phyloP scores from a whole-genome alignment of 2,888 invertebrate species.

The Polyploca ridens region DNA sequence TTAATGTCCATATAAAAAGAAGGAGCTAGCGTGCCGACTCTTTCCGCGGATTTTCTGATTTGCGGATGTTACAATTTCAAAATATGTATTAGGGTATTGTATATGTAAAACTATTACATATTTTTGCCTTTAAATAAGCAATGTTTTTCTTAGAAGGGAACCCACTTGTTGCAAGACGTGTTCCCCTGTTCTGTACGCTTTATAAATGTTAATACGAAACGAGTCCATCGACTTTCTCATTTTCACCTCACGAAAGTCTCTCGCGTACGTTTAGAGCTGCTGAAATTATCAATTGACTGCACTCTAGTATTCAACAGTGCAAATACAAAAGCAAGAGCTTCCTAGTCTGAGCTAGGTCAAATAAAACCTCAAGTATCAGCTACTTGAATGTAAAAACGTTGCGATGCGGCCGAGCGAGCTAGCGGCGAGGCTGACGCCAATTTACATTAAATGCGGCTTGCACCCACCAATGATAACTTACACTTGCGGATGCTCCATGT shows the following conservation, averaged over 20 bases:
- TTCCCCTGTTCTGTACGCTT: constrained; percentile 33
- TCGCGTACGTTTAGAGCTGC: constrained; percentile 50
- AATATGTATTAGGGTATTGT: constrained; percentile 30
- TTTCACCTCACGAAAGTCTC: constrained; percentile 59
- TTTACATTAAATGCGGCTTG: constrained; percentile 81
- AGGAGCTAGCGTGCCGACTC: constrained; percentile 69
- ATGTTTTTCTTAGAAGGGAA: constrained; percentile 42
- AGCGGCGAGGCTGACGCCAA: constrained; percentile 65
- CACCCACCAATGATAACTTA: constrained; percentile 72
- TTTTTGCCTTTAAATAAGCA: constrained; percentile 8
- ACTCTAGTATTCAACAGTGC: constrained; percentile 66
- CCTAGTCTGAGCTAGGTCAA: constrained; percentile 63
- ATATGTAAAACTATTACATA: constrained; percentile 9
- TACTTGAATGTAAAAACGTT: constrained; percentile 79
- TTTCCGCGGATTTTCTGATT: constrained; percentile 59
- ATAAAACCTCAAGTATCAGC: constrained; percentile 76
- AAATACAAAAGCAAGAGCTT: constrained; percentile 71
- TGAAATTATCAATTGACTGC: constrained; percentile 67
- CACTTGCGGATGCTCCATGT: constrained; percentile 54
- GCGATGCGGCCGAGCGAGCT: constrained; percentile 57
- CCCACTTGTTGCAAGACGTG: constrained; percentile 56
- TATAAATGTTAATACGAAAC: constrained; percentile 55
- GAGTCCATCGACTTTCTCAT: constrained; percentile 54
- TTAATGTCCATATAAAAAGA: constrained; percentile 82
- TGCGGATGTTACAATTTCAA: constrained; percentile 46